phyloP scores from a whole-genome alignment of 2,888 invertebrate genomes.

The Mechanitis messenoides region DNA sequence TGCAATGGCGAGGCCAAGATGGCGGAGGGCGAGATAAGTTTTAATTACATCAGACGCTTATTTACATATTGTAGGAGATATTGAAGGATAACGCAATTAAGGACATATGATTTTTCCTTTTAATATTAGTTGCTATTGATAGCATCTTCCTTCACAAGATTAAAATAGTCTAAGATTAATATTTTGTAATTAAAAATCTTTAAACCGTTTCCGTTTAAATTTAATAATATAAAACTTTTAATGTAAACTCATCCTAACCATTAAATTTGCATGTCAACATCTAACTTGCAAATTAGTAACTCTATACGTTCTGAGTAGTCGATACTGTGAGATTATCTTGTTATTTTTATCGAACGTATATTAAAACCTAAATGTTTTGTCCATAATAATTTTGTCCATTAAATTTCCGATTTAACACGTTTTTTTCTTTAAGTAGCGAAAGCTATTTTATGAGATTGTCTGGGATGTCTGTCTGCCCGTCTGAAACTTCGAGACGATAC shows the following conservation, averaged over 20 bases:
- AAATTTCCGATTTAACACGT: neutral
- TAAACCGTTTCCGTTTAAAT: slow-evolving; percentile 27
- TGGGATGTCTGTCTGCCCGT: too few relatives aligned
- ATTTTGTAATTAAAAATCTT: slow-evolving; percentile 15
- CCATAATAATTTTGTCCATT: neutral
- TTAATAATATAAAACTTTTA: slow-evolving; percentile 42
- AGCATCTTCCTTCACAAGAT: slow-evolving; percentile 67
- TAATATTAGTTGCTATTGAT: slow-evolving; percentile 59
- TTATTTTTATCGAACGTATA: slow-evolving; percentile 13
- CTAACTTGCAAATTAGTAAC: slow-evolving; percentile 41
- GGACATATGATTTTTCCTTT: slow-evolving; percentile 68
- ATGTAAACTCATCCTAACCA: slow-evolving; percentile 37
- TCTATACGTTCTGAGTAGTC: slow-evolving; percentile 24
- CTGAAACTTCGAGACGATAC: too few relatives aligned
- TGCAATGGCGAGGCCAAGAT: slow-evolving; percentile 63
- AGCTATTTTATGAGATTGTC: too few relatives aligned
- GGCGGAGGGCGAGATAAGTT: slow-evolving; percentile 59
- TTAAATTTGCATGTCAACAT: slow-evolving; percentile 44
- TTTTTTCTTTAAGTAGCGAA: too few relatives aligned
- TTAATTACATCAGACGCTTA: slow-evolving; percentile 73
- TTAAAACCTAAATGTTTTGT: neutral
- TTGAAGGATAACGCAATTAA: slow-evolving; percentile 71
- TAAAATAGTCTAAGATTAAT: slow-evolving; percentile 39
- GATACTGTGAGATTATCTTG: slow-evolving; percentile 21
- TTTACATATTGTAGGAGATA: slow-evolving; percentile 74